A percentile compares a stretch with the other conserved stretches of the same genome.
These are phyloP conservation scores for Chelidonichthys spinosus DNA, from an alignment of 2,797 vertebrate genomes.

Conservation along the genomic window DNA sequence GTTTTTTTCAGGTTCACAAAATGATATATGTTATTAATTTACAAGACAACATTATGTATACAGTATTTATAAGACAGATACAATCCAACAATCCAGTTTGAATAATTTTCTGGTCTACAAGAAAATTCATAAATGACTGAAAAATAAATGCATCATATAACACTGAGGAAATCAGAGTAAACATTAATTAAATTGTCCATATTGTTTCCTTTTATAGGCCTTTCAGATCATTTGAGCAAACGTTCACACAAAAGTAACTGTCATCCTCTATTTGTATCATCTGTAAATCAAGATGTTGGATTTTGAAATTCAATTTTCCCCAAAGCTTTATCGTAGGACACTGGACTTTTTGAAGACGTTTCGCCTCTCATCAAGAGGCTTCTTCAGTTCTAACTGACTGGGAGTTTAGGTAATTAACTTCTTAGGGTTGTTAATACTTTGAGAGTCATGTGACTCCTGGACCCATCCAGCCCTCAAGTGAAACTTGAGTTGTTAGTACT, in stretches of 20 bases:
- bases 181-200: neutral
- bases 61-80: neutral
- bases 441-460: too few relatives aligned
- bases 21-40: neutral
- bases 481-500: too few relatives aligned
- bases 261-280: neutral
- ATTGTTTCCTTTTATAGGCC: neutral
- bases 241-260: neutral
- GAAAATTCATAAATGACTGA: neutral
- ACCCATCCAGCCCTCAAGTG: too few relatives aligned
- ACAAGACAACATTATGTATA: neutral
- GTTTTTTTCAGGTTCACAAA: neutral
- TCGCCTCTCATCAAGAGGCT: too few relatives aligned
- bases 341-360: too few relatives aligned
- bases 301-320: neutral
- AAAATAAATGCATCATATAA: neutral
- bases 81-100: neutral
- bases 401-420: too few relatives aligned
- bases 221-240: neutral
- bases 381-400: too few relatives aligned
- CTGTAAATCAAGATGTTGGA: neutral
- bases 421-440: too few relatives aligned
- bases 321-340: too few relatives aligned
- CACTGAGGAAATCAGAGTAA: neutral
- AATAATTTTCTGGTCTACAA: neutral